Evolutionary conservation across 2,888 invertebrate genomes (phyloP).

Genomic region (Metacarcinus magister): DNA sequence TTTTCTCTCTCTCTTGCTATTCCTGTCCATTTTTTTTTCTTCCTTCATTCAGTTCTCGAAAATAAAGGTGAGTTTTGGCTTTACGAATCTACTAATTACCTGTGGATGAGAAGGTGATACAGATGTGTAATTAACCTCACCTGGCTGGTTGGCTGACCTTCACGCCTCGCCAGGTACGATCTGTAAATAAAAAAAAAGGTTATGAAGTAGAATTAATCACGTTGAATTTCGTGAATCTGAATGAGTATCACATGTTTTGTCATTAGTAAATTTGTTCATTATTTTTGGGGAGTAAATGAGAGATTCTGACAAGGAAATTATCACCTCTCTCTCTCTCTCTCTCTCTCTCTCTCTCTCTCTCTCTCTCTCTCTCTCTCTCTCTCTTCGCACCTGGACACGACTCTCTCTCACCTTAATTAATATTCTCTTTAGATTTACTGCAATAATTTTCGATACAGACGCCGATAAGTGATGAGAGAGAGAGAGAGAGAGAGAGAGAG

Average conservation of each 20-base stretch:
- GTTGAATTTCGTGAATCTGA: not conserved
- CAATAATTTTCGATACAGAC: too few relatives aligned
- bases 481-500: constrained; percentile 26
- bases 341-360: too few relatives aligned
- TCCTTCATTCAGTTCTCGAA: not conserved
- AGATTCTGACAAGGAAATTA: not conserved
- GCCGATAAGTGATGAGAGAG: not conserved
- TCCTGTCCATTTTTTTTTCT: not conserved
- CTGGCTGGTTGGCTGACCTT: too few relatives aligned
- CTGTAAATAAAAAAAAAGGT: not conserved
- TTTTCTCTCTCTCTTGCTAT: not conserved
- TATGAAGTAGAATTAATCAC: not conserved
- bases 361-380: too few relatives aligned
- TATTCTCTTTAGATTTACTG: too few relatives aligned
- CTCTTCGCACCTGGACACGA: too few relatives aligned
- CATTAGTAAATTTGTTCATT: not conserved
- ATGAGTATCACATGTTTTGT: not conserved
- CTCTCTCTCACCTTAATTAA: too few relatives aligned
- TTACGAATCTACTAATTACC: not conserved
- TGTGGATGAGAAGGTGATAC: not conserved
- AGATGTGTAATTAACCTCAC: not conserved
- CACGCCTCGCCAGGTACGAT: not conserved
- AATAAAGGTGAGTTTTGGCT: not conserved
- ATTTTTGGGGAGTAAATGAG: not conserved
- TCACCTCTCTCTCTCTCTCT: too few relatives aligned